Conservation (phyloP, 2,113 vertebrate species). For the Oenanthe melanoleuca region DNA sequence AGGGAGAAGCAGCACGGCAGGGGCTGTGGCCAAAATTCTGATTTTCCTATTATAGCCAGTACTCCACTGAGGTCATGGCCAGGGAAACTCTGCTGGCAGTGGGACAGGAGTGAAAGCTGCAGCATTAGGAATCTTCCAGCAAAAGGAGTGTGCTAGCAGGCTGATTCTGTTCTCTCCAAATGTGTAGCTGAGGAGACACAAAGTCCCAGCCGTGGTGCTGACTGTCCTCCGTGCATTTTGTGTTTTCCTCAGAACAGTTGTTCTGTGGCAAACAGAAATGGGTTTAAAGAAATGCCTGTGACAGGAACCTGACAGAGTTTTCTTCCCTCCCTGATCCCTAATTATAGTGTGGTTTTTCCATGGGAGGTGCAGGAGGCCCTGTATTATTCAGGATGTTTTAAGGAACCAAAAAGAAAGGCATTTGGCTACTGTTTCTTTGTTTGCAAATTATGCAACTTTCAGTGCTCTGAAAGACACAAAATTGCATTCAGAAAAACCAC, state of each 20-base stretch:
- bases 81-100: background rate
- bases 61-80: background rate
- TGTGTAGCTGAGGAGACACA: background rate
- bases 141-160: background rate
- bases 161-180: background rate
- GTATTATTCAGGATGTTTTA: conserved; percentile 24
- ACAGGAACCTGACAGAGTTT: conserved; percentile 42
- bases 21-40: background rate
- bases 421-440: background rate
- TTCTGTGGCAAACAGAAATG: conserved; percentile 20
- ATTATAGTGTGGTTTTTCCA: background rate
- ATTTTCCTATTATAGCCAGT: background rate
- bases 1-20: background rate
- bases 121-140: background rate
- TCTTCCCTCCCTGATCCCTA: background rate
- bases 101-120: background rate
- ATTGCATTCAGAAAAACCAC: background rate
- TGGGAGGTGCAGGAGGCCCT: background rate
- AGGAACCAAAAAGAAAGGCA: background rate
- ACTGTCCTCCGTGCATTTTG: background rate
- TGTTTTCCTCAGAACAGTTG: background rate
- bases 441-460: background rate
- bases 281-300: conserved; percentile 7
- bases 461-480: background rate
- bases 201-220: background rate